These are phyloP conservation scores for Trochalopteron elliotii DNA, from an alignment of 2,113 vertebrate genomes.

Conservation along the genomic window DNA sequence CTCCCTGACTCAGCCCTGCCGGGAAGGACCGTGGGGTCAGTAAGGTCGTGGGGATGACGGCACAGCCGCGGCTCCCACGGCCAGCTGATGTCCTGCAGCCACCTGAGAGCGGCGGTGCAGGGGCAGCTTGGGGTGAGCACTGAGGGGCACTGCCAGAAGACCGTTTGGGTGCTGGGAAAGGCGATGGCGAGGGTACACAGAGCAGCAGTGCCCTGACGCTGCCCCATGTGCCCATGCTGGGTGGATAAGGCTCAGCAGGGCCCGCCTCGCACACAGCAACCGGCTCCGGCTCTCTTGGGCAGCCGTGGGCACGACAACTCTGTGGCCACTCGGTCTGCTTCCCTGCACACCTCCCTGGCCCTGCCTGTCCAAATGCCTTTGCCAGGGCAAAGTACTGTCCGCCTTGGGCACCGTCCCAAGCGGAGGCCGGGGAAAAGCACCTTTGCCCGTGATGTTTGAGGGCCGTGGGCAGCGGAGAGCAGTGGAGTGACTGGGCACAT, in stretches of 20 bases:
- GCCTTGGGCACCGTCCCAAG: background rate
- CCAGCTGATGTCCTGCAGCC: background rate
- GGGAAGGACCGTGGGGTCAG: background rate
- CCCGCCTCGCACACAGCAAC: rapidly evolving
- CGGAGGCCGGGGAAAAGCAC: background rate
- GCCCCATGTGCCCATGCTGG: rapidly evolving
- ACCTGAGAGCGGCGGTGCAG: rapidly evolving
- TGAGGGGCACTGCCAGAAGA: background rate
- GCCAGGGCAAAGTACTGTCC: slow-evolving; percentile 34
- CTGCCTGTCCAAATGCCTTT: background rate
- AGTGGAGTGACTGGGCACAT: background rate
- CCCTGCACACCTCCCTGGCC: background rate
- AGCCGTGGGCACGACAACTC: background rate
- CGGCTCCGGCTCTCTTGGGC: background rate
- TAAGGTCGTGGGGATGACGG: background rate
- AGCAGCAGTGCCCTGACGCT: rapidly evolving
- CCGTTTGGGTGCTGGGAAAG: background rate
- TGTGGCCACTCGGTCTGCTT: background rate
- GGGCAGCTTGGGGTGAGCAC: background rate
- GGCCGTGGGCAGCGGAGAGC: background rate
- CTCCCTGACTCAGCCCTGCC: background rate
- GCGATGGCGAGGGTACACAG: rapidly evolving
- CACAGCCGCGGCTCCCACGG: background rate
- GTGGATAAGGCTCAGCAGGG: background rate
- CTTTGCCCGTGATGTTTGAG: background rate